Conservation (phyloP, 2,888 invertebrate genomes). For the Panzeria rudis region DNA sequence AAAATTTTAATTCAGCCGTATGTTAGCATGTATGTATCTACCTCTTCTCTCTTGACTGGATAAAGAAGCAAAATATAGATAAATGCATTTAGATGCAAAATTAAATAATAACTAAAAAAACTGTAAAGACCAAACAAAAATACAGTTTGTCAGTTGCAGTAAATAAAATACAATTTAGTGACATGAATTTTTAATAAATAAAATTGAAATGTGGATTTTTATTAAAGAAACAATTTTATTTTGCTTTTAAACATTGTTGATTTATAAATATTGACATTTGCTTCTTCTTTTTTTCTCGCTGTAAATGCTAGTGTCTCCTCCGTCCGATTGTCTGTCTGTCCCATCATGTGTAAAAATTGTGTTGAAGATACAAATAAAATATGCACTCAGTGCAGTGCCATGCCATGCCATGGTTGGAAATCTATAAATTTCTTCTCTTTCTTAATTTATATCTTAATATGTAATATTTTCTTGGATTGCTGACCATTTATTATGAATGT, state of each 20-base stretch:
- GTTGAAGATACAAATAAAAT: slow-evolving; percentile 21
- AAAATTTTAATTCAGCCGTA: slow-evolving; percentile 43
- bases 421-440: background rate
- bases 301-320: slow-evolving; percentile 25
- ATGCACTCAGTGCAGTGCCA: background rate
- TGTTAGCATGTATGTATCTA: background rate
- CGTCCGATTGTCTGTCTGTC: slow-evolving; percentile 8
- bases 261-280: slow-evolving; percentile 55
- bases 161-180: slow-evolving; percentile 71
- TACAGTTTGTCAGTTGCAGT: slow-evolving; percentile 54
- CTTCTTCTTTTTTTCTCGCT: background rate
- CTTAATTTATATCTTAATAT: background rate
- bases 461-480: background rate
- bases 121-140: slow-evolving; percentile 1
- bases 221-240: slow-evolving; percentile 35
- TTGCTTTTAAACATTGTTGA: slow-evolving; percentile 34
- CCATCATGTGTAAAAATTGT: slow-evolving; percentile 38
- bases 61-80: slow-evolving; percentile 36
- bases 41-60: slow-evolving; percentile 6
- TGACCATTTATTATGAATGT: slow-evolving; percentile 16
- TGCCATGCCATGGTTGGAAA: background rate
- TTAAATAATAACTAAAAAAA: slow-evolving; percentile 27
- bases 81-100: slow-evolving; percentile 50
- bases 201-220: slow-evolving; percentile 59
- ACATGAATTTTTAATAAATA: slow-evolving; percentile 70